Evolutionary conservation across 1,140 invertebrate genomes (phyloP), one percentile per base, ranked within the genome.

Genomic region (Pseudomyrmex pallidus): DNA sequence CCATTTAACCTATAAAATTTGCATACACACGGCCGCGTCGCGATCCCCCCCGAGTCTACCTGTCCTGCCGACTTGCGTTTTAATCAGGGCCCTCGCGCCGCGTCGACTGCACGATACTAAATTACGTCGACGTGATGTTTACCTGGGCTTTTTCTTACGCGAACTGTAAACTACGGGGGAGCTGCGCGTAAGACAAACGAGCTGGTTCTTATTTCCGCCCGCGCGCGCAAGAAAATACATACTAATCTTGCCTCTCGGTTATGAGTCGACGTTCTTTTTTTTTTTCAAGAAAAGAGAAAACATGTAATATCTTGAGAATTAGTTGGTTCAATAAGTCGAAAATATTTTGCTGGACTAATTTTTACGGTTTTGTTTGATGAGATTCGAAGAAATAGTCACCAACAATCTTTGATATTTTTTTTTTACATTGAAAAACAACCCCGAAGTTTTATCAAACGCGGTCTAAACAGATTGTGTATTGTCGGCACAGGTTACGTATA

Each of bases 1-100:
- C 89, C 89, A 88, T 90, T 91, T 91, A 91, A 87, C 88, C 90
- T 91, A 91, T 91, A 91, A 91, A 91, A 91, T 91, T 91, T 91
- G 90, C 90, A 91, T 91, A 86, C 67, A 83, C 84, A 80, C 44
- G 76, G 54, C 46, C 56, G 57, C 68, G 35, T 46, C 72, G 46
- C 74, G 17, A 74, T 46, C 61, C 61, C 57, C 70, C 22, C 59
- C 44, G 48, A 54, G 25, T 44, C 80, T 64, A 64, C 74, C 74
- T 57, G 56, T 74, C 59, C 70, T 7, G 68, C 25, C 86, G 82
- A 20, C 52, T 67, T 70, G 67, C 76, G 83, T 87, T 87, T 88
- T 78, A 73, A 82, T 78, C 76, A 78, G 76, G 52, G 35, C 5
- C 35, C 35, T 59, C 64, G 52, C 76, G 52, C 76, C 52, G 74